Evolutionary conservation across 2,888 invertebrate species (phyloP).

Genomic region (Acanthosoma haemorrhoidale): DNA sequence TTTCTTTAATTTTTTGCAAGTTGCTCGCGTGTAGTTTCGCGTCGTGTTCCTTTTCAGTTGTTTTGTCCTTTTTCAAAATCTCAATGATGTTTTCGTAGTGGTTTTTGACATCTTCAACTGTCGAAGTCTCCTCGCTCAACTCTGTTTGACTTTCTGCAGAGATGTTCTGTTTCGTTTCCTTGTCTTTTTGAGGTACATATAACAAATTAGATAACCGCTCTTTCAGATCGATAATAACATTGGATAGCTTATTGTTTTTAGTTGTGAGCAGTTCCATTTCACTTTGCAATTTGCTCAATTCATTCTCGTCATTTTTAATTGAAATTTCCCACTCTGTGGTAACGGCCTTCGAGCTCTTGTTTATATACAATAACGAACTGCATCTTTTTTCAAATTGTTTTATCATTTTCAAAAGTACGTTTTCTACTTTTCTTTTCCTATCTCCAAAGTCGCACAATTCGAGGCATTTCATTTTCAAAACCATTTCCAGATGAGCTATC

Average conservation of each 20-base stretch:
- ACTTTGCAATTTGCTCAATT: not conserved
- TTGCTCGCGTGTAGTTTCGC: not conserved
- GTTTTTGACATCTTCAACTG: not conserved
- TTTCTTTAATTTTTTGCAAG: not conserved
- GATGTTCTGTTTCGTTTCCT: not conserved
- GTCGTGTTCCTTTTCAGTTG: not conserved
- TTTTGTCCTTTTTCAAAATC: not conserved
- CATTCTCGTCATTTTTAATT: not conserved
- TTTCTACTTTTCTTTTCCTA: not conserved
- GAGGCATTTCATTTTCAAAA: not conserved
- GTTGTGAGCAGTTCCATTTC: not conserved
- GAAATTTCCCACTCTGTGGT: not conserved
- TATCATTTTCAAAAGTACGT: not conserved
- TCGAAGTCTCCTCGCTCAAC: not conserved
- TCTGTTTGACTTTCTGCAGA: not conserved
- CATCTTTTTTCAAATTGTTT: not conserved
- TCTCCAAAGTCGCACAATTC: not conserved
- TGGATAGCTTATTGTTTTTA: not conserved
- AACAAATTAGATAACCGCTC: not conserved
- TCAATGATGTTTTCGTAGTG: not conserved
- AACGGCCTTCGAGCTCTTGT: not conserved
- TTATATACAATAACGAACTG: not conserved
- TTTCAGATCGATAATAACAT: not conserved
- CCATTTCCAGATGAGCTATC: not conserved
- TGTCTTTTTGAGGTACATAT: slow-evolving; percentile 10